phyloP scores from a whole-genome alignment of 2,888 invertebrate species.

The Phortica okadai region DNA sequence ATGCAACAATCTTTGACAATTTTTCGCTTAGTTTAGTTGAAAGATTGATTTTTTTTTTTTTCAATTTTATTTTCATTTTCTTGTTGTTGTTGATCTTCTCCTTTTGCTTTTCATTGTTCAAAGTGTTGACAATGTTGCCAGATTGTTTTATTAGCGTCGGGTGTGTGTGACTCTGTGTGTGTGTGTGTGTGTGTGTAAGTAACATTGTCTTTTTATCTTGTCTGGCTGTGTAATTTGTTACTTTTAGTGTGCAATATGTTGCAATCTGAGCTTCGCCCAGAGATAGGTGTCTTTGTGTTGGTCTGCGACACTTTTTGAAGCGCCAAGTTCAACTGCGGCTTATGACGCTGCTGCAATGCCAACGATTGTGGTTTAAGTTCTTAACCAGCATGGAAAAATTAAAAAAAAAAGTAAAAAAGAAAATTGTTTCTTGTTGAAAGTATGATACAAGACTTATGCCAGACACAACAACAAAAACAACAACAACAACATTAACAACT shows the following conservation, averaged over 20 bases:
- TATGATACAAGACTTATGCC: neutral
- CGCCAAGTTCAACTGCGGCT: conserved; percentile 28
- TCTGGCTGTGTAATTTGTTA: conserved; percentile 27
- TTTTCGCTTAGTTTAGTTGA: conserved; percentile 24
- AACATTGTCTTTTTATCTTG: conserved; percentile 22
- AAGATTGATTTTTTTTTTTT: conserved; percentile 22
- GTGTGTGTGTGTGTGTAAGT: neutral
- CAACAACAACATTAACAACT: conserved; percentile 9
- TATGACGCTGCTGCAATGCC: conserved; percentile 3
- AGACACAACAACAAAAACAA: conserved; percentile 24
- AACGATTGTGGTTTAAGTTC: conserved; percentile 29
- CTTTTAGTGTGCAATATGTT: conserved; percentile 29
- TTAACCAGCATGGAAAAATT: neutral
- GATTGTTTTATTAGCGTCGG: conserved; percentile 22
- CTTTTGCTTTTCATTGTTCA: neutral
- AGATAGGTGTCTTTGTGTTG: neutral
- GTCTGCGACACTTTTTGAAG: neutral
- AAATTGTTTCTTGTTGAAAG: neutral
- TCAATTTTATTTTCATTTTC: neutral
- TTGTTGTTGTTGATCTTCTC: too few relatives aligned
- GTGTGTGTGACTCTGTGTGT: neutral
- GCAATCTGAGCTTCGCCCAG: conserved; percentile 6
- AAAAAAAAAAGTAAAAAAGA: neutral
- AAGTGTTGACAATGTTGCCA: conserved; percentile 30
- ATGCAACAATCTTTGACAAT: conserved; percentile 10